These are phyloP conservation scores for Acomys russatus DNA, from an alignment of 2,797 vertebrate genomes.

Conservation along the genomic window DNA sequence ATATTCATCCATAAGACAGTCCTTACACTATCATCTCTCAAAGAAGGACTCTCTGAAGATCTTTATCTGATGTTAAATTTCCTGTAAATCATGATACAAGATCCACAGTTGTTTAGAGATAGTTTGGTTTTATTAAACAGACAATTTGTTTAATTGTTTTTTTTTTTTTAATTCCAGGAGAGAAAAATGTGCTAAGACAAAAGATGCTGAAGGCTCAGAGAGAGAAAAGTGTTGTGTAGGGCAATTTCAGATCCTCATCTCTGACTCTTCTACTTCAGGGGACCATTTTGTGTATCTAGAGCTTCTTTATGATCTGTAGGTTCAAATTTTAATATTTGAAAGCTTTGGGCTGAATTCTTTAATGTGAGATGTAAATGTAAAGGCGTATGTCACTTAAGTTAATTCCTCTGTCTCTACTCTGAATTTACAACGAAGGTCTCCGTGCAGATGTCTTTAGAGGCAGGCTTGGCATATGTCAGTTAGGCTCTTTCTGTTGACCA, in stretches of 20 bases:
- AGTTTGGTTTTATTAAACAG: not conserved
- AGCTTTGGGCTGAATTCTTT: not conserved
- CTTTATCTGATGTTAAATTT: slow-evolving; percentile 21
- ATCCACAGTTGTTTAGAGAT: not conserved
- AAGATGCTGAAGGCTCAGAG: not conserved
- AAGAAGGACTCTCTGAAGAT: not conserved
- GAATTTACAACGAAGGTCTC: not conserved
- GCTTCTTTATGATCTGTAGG: not conserved
- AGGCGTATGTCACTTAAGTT: not conserved
- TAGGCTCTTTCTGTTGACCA: not conserved
- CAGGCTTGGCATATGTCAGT: not conserved
- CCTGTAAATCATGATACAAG: not conserved
- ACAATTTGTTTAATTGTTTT: not conserved
- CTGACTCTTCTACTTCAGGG: not conserved
- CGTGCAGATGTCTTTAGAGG: not conserved
- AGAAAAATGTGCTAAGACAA: not conserved
- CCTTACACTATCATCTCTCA: not conserved
- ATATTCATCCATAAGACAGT: not conserved
- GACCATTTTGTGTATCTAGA: not conserved
- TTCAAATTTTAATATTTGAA: slow-evolving; percentile 36
- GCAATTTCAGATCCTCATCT: not conserved
- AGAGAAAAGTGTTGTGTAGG: not conserved
- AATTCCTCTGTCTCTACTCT: not conserved
- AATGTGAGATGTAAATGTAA: not conserved
- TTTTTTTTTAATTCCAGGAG: not conserved